phyloP scores from a whole-genome alignment of 2,797 vertebrate species.

The Manis javanica region DNA sequence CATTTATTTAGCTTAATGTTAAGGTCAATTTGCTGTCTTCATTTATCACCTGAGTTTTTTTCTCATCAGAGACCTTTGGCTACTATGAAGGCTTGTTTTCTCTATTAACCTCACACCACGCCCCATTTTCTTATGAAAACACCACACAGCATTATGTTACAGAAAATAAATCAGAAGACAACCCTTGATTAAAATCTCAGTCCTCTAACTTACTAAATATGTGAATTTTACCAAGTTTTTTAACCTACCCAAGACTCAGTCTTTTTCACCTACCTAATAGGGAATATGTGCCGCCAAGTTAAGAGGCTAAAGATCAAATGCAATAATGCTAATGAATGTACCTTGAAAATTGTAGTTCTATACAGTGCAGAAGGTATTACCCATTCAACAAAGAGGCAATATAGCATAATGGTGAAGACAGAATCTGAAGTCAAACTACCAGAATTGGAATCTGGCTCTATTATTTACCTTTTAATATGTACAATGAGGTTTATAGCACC shows the following conservation, averaged over 20 bases:
- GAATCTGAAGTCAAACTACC: neutral
- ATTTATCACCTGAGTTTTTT: conserved; percentile 4
- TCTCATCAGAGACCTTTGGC: conserved; percentile 1
- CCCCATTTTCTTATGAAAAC: conserved; percentile 19
- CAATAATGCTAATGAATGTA: neutral
- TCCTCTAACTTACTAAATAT: conserved; percentile 52
- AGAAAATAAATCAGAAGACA: conserved; percentile 44
- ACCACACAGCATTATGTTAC: neutral
- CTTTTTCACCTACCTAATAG: conserved; percentile 23
- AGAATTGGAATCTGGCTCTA: neutral
- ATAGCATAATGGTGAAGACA: neutral
- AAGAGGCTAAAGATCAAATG: conserved; percentile 15
- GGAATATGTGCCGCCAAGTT: neutral
- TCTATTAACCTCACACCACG: neutral
- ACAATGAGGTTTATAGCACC: neutral
- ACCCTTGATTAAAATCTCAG: neutral
- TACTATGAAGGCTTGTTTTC: conserved; percentile 26
- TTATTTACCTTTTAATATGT: conserved; percentile 40
- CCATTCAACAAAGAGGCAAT: neutral
- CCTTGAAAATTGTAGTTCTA: conserved; percentile 9
- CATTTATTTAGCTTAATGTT: conserved; percentile 25
- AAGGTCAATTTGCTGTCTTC: neutral
- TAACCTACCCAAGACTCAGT: neutral
- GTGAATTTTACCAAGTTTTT: conserved; percentile 43
- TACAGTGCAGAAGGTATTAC: neutral